Evolutionary conservation across 1,140 invertebrate species (phyloP), one percentile per base, ranked within the genome.

Genomic region (Papilio polyxenes): DNA sequence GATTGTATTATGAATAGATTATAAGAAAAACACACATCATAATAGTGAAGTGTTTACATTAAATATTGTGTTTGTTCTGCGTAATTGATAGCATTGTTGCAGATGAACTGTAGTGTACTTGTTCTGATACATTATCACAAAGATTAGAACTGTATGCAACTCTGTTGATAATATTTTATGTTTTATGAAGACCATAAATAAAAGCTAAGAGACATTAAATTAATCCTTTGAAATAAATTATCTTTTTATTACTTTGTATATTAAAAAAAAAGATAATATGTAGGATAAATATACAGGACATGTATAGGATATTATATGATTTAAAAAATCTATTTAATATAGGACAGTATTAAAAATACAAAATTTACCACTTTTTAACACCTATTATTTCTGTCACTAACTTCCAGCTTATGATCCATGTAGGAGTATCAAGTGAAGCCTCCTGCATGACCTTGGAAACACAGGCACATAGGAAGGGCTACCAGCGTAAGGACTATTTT

Each of bases 341-440:
- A 31, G 23, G 23, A 31, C 23, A 31, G 23, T 31, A 31, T 31
- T 31, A 31, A 31, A 31, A 44, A 44, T 44, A 44, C 40, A 44
- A 44, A 6, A 44, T 44, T 44, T 2, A 6, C 40, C 15, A 56
- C 53, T 56, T 56, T 17, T 13, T 56, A 17, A 56, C 5, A 17
- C 15, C 53, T 56, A 17, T 17, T 6, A 17, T 1, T 56, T 56
- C 5, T 17, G 15, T 17, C 15, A 13, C 81, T 53, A 37, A 80
- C 79, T 92, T 92, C 78, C 86, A 97, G 96, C 91, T 97, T 62
- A 95, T 96, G 84, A 92, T 97, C 62, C 96, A 97, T 87, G 95
- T 96, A 17, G 96, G 96, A 31, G 96, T 97, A n/a, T 96, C 96
- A 2, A 75, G 84, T 37, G 75, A 89, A 53, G 95, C 96, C 1